Conservation (phyloP, 1,140 invertebrate genomes). For the Ceratoteleas bidentatus region DNA sequence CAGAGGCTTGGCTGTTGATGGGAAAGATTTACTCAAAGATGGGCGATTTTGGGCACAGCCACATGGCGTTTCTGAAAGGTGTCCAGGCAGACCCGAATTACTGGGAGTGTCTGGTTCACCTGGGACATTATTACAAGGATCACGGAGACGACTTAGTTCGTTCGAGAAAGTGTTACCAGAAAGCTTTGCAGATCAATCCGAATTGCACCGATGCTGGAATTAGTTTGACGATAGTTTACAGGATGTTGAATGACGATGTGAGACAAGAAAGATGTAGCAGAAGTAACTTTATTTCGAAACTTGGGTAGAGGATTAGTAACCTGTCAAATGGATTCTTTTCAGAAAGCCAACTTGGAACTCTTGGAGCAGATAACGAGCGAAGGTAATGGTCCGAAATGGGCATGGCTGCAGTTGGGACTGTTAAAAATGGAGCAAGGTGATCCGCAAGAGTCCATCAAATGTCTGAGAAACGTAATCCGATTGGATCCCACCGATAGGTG, state of each 20-base stretch:
- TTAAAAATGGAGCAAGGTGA: constrained; percentile 88
- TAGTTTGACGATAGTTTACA: constrained; percentile 88
- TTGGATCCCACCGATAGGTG: constrained; percentile 85
- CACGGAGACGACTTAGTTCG: constrained; percentile 84
- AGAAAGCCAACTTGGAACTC: constrained; percentile 86
- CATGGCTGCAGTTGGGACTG: constrained; percentile 90
- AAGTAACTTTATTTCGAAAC: too few relatives aligned
- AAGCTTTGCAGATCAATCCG: constrained; percentile 88
- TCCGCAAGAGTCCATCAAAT: constrained; percentile 87
- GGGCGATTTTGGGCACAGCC: constrained; percentile 83
- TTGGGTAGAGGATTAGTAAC: too few relatives aligned
- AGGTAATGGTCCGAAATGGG: constrained; percentile 85
- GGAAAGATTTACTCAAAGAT: constrained; percentile 86
- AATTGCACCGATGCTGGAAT: constrained; percentile 85
- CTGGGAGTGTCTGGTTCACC: constrained; percentile 87
- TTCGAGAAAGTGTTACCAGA: constrained; percentile 91
- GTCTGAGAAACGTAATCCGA: constrained; percentile 89
- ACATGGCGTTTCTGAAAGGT: constrained; percentile 86
- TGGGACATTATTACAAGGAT: constrained; percentile 88
- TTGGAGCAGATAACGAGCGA: constrained; percentile 83
- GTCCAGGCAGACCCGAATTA: constrained; percentile 88
- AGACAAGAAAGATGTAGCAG: constrained; percentile 62
- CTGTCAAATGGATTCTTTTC: too few relatives aligned
- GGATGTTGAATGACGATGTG: constrained; percentile 85
- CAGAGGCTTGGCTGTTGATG: constrained; percentile 84